A percentile compares a stretch with the other conserved stretches of the same genome.
Evolutionary conservation across 2,113 vertebrate species (phyloP).

Genomic region (Engraulis encrasicolus): DNA sequence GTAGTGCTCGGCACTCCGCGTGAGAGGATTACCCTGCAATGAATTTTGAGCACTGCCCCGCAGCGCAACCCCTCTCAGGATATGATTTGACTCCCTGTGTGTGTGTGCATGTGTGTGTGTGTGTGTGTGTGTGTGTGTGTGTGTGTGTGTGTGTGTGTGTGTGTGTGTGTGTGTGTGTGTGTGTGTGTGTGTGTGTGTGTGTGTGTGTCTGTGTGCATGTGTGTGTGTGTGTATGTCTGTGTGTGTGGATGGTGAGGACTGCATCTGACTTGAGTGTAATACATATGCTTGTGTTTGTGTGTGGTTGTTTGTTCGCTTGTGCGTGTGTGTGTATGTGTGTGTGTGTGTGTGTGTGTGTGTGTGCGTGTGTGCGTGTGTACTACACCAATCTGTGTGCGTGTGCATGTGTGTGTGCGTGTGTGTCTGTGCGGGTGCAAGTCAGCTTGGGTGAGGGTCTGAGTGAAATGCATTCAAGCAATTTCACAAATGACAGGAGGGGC

Average conservation of each 20-base stretch:
- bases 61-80: slow-evolving; percentile 53
- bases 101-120: slow-evolving; percentile 57
- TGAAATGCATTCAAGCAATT: slow-evolving; percentile 77
- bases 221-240: not conserved
- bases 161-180: too few relatives aligned
- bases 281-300: slow-evolving; percentile 48
- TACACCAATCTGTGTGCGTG: not conserved
- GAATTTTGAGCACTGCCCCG: slow-evolving; percentile 48
- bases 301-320: slow-evolving; percentile 38
- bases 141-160: too few relatives aligned
- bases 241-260: slow-evolving; percentile 47
- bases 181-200: too few relatives aligned
- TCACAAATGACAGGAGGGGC: slow-evolving; percentile 77
- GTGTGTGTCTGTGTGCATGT: too few relatives aligned
- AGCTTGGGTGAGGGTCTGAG: slow-evolving; percentile 29
- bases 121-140: slow-evolving; percentile 30
- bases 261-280: slow-evolving; percentile 54
- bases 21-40: slow-evolving; percentile 65
- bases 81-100: slow-evolving; percentile 50
- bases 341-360: slow-evolving; percentile 50
- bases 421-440: not conserved
- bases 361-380: not conserved
- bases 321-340: slow-evolving; percentile 53
- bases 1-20: slow-evolving; percentile 53
- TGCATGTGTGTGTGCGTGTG: not conserved